A percentile compares a stretch with the other conserved stretches of the same genome.
Conservation (phyloP, 2,888 invertebrate genomes). For the Ferdinandea cuprea region DNA sequence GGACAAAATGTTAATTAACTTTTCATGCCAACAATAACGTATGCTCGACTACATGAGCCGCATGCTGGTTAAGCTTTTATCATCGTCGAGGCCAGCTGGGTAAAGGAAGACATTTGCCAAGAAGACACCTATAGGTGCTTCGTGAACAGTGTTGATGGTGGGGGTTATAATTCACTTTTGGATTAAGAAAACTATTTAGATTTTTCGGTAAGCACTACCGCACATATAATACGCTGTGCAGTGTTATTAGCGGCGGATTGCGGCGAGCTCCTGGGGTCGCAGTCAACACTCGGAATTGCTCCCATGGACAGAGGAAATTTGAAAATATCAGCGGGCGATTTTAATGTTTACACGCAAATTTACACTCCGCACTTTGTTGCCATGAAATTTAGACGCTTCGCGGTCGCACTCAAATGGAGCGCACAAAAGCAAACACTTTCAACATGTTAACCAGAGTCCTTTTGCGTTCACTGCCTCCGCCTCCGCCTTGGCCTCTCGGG, state of each 20-base stretch:
- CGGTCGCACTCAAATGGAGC: constrained; percentile 66
- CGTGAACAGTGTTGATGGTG: constrained; percentile 29
- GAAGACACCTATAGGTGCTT: constrained; percentile 59
- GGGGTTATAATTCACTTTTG: constrained; percentile 69
- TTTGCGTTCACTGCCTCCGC: constrained; percentile 13
- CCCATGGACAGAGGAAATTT: constrained; percentile 75
- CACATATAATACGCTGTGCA: constrained; percentile 59
- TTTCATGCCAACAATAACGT: constrained; percentile 83
- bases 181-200: constrained; percentile 74
- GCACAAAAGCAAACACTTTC: constrained; percentile 74
- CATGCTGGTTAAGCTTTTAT: constrained; percentile 74
- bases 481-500: constrained; percentile 2
- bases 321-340: constrained; percentile 82
- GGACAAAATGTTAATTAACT: constrained; percentile 83
- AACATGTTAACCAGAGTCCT: constrained; percentile 71
- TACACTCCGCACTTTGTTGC: constrained; percentile 80
- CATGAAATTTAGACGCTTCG: constrained; percentile 68
- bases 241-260: constrained; percentile 68
- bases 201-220: constrained; percentile 74
- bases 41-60: constrained; percentile 79
- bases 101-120: constrained; percentile 66
- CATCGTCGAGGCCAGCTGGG: constrained; percentile 65
- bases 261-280: constrained; percentile 71
- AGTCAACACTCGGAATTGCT: constrained; percentile 73
- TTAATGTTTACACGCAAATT: constrained; percentile 83